A percentile compares a stretch with the other conserved stretches of the same genome.
Conservation (phyloP, 2,888 invertebrate genomes). For the Epinotia brunnichana region DNA sequence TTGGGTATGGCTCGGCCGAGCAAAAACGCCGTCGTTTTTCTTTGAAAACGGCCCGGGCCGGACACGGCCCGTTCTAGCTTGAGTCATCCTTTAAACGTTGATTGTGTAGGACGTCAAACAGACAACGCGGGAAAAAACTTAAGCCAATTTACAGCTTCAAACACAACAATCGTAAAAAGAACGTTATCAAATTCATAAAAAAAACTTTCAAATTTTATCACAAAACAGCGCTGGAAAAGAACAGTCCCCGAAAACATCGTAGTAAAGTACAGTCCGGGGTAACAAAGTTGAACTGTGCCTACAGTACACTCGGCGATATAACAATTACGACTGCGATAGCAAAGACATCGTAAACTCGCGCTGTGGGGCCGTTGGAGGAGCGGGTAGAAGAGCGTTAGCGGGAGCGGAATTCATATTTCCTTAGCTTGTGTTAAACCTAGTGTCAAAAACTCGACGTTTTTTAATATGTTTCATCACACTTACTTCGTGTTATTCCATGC, state of each 20-base stretch:
- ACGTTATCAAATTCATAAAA: constrained; percentile 44
- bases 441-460: neutral
- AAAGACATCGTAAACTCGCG: constrained; percentile 62
- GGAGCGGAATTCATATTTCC: neutral
- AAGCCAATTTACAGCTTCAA: neutral
- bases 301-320: constrained; percentile 61
- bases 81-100: too few species aligned
- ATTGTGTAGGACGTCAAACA: neutral
- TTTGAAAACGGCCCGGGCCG: too few species aligned
- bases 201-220: constrained; percentile 50
- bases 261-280: constrained; percentile 41
- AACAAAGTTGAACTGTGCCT: constrained; percentile 41
- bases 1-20: too few species aligned
- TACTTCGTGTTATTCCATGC: too few species aligned
- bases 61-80: too few species aligned
- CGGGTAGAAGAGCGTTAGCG: constrained; percentile 46
- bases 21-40: too few species aligned
- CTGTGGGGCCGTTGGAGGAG: constrained; percentile 54
- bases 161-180: constrained; percentile 41
- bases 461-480: neutral
- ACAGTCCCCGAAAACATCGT: constrained; percentile 50
- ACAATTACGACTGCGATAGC: constrained; percentile 65
- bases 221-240: constrained; percentile 50
- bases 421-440: neutral
- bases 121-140: neutral